Evolutionary conservation across 2,113 vertebrate genomes (phyloP), one percentile per base, ranked within the genome.

Genomic region (Chlorodrepanis virens): DNA sequence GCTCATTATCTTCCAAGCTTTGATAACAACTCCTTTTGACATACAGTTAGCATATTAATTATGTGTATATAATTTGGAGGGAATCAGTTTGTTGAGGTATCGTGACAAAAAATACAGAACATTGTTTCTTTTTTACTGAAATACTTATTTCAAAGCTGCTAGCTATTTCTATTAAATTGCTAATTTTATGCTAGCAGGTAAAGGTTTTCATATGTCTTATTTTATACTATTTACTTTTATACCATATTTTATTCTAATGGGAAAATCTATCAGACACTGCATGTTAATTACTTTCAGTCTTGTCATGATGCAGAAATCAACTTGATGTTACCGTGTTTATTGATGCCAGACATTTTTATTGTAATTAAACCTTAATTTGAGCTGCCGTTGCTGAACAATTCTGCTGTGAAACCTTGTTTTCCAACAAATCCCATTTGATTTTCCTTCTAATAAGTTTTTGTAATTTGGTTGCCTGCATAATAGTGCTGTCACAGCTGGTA

Each of bases 341-440:
- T 65, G 61, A 75, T 78, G 44, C 31, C 65, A 81, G 60, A 31
- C 35, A 70, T 84, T 87, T 92, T 86, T 77, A 44, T 84, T 83
- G 13, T 53, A 71, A 87, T 87, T 75, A 83, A 90, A 54, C 69
- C 52, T 83, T 92, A 83, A 76, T 90, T 76, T 90, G 25, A 88
- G 33, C 25, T 59, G 54, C 49, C 81, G 42, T 59, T 61, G 42
- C 75, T 94, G 39, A 82, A 81, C 22, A n/a, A 11, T 4, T 74
- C 68, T 89, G 45, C 86, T 88, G 53, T 87, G 64, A 89, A 92
- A 78, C 68, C 44, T 87, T 89, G 56, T 91, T 89, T 92, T 92
- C 52, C 69, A 68, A 78, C 42, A 93, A 90, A 80, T 57, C 14
- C 57, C 31, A 39, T 89, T 90, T 74, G 42, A 53, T 93, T 93